Evolutionary conservation across 2,797 vertebrate genomes (phyloP).

Genomic region (Clarias laeviceps): DNA sequence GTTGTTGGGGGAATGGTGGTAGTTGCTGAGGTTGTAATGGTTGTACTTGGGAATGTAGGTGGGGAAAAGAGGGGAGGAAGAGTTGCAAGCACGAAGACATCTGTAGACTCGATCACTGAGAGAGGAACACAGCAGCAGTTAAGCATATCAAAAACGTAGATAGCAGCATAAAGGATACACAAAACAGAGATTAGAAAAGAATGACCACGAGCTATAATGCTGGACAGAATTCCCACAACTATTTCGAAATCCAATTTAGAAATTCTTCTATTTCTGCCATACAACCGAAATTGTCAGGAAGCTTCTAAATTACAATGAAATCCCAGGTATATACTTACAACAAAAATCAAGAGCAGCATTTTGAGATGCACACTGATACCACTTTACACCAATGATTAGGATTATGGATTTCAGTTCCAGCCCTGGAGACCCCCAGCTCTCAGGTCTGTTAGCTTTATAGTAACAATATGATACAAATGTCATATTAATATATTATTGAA

Average conservation of each 20-base stretch:
- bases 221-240: conserved; percentile 56
- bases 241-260: neutral
- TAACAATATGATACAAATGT: neutral
- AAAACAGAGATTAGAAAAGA: conserved; percentile 41
- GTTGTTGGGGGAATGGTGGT: conserved; percentile 62
- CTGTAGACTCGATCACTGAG: conserved; percentile 76
- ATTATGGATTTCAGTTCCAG: neutral
- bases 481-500: neutral
- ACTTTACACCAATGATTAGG: neutral
- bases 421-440: neutral
- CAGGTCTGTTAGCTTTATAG: neutral
- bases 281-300: neutral
- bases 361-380: neutral
- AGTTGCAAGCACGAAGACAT: conserved; percentile 72
- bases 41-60: conserved; percentile 71
- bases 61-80: conserved; percentile 70
- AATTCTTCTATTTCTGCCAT: neutral
- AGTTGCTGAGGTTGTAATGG: conserved; percentile 69
- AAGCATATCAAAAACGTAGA: conserved; percentile 55
- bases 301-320: neutral
- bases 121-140: conserved; percentile 78
- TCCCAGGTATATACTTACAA: neutral
- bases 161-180: conserved; percentile 43
- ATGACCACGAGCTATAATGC: conserved; percentile 13
- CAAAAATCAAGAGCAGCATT: neutral